phyloP scores from a whole-genome alignment of 2,888 invertebrate genomes.

The Amphimallon solstitiale region DNA sequence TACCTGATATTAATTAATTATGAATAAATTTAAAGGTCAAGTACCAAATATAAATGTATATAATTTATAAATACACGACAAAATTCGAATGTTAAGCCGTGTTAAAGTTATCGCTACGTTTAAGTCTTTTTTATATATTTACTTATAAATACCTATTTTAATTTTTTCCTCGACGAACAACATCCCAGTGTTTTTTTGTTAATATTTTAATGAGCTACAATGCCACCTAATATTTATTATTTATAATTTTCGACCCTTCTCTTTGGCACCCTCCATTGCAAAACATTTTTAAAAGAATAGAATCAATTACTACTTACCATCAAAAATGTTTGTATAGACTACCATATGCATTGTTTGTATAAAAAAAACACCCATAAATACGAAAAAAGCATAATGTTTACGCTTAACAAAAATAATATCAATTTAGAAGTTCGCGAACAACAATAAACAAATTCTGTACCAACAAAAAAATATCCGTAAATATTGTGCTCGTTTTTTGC shows the following conservation, averaged over 20 bases:
- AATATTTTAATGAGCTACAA: conserved; percentile 36
- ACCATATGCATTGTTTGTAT: conserved; percentile 21
- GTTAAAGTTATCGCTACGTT: conserved; percentile 39
- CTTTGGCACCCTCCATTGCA: background rate
- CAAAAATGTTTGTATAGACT: conserved; percentile 21
- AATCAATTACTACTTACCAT: conserved; percentile 9
- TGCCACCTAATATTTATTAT: conserved; percentile 44
- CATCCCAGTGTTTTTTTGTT: conserved; percentile 44
- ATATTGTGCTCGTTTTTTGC: conserved; percentile 49
- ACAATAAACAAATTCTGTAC: background rate
- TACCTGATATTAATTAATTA: conserved; percentile 50
- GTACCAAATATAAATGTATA: conserved; percentile 56
- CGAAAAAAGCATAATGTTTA: conserved; percentile 25
- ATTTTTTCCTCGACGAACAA: conserved; percentile 44
- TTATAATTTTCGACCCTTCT: conserved; percentile 36
- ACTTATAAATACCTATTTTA: conserved; percentile 34
- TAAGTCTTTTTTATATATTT: background rate
- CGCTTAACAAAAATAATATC: conserved; percentile 9
- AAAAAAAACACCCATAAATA: conserved; percentile 17
- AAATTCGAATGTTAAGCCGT: conserved; percentile 47
- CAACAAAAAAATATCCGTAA: conserved; percentile 39
- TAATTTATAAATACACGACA: conserved; percentile 45
- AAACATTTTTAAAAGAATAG: background rate
- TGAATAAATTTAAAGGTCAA: conserved; percentile 43
- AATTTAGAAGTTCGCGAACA: background rate